Base-by-base conservation (phyloP, 2,113 vertebrate species). In the Monopterus albus region DNA sequence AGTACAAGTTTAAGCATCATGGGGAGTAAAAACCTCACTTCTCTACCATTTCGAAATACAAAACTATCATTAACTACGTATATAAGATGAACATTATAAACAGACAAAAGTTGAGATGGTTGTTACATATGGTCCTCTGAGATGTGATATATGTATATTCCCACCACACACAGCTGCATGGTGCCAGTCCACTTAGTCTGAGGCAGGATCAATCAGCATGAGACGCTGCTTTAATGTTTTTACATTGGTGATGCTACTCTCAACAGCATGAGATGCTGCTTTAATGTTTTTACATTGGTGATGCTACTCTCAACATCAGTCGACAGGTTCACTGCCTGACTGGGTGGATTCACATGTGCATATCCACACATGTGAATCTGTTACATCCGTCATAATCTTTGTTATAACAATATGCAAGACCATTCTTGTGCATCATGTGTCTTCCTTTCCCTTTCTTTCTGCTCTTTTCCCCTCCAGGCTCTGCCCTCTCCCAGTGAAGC, bases 131-230 rank as follows among this genome's bases (percentile, higher is more conserved):
- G 38, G 21, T 80, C 60, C 36, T 43, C 35, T 36, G 63, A 76
- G 42, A 59, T 18, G 47, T 58, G 67, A 55, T 63, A 23, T 1
- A 78, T 82, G 79, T 64, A 78, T 75, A 87, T 86, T 85, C 87
- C 63, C 62, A 60, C 49, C 70, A 74, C 74, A 79, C 66, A 70
- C 56, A 29, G 73, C 73, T 51, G 52, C 49, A 46, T 56, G 60
- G 53, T 72, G 69, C 55, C 53, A 35, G 63, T 83, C 67, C 69
- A n/a, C 63, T 50, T 14, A 49, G 57, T 72, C 55, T 72, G 61
- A 72, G 45, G 55, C 29, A 45, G 65, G 81, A 89, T 88, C 83
- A 88, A 89, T 87, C 72, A 66, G 83, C 72, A 77, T 77, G 47
- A 62, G 67, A 62, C 39, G 2, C 18, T 39, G 64, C 73, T 83